A percentile compares a stretch with the other conserved stretches of the same genome.
Evolutionary conservation across 2,113 vertebrate genomes (phyloP).

Genomic region (Eurypyga helias): DNA sequence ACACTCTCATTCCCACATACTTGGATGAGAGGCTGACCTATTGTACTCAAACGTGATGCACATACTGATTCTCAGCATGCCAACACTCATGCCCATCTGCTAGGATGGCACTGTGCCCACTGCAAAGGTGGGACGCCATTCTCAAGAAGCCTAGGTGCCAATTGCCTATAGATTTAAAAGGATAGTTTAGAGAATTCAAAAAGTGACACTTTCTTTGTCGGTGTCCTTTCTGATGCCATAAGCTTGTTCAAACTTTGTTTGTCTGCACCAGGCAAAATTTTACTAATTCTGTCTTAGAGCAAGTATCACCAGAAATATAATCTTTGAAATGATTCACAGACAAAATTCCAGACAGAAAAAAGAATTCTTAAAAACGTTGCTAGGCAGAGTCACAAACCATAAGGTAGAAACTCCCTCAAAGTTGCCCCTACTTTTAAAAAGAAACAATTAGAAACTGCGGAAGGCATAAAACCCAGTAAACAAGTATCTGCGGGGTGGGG

Average conservation of each 20-base stretch:
- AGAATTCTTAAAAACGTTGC: neutral
- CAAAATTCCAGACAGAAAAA: neutral
- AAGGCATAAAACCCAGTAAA: conserved; percentile 6
- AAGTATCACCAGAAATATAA: neutral
- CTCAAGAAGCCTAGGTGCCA: conserved; percentile 71
- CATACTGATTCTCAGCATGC: conserved; percentile 77
- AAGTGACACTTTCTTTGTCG: neutral
- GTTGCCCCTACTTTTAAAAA: neutral
- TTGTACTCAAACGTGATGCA: conserved; percentile 77
- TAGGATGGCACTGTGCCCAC: conserved; percentile 70
- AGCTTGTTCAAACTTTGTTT: neutral
- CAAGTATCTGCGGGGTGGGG: neutral
- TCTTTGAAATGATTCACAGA: neutral
- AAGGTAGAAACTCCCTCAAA: neutral
- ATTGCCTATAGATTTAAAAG: conserved; percentile 54
- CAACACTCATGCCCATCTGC: conserved; percentile 75
- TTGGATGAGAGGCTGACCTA: conserved; percentile 72
- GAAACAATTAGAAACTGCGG: neutral
- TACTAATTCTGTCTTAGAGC: neutral
- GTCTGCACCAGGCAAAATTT: neutral
- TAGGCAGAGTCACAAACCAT: conserved; percentile 11
- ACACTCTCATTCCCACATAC: conserved; percentile 35
- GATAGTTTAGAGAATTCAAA: conserved; percentile 41
- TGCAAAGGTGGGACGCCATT: conserved; percentile 26
- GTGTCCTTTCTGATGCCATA: neutral